Base-by-base conservation (phyloP, 1,140 invertebrate species). In the Micrasema minimum region DNA sequence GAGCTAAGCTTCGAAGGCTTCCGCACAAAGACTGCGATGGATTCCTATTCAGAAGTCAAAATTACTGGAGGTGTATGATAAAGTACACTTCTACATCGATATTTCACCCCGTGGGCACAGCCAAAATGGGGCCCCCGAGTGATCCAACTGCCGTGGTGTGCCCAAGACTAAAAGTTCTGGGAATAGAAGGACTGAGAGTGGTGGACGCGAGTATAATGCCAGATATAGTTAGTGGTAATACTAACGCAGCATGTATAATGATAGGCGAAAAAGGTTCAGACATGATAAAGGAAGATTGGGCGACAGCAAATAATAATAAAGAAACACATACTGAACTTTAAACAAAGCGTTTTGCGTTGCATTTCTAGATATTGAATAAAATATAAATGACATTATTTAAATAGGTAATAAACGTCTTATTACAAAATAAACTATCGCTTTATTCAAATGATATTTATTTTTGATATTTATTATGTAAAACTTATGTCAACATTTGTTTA, bases 101-200 rank as follows among this genome's bases (percentile, higher is more conserved):
- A 4, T 84, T 80, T 71, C 83, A 85, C 77, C 83, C 85, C 12
- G 77, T 78, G 0, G 83, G 85, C 3, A 85, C 85, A 7, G 85
- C 81, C 67, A 83, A 81, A 73, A 87, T 87, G 86, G 86, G 85
- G 10, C 69, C 75, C 1, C 6, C 16, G 0, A 66, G 38, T 10
- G 82, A 84, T 66, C 43, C 64, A 4, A 75, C 64, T 4, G 75
- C 84, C 12, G 79, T 80, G 67, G 72, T 80, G 51, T 81, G 85
- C 73, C 80, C 81, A 2, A 59, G 80, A 59, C 76, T 80, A n/a
- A 72, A 72, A 67, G 84, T 86, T n/a, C 68, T 79, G 31, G 83
- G 83, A 5, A 68, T 84, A 3, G 66, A 71, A 43, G 65, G 67
- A 18, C 61, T 78, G 12, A 31, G 77, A 53, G 75, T 78, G 0